These are phyloP conservation scores for Drosophila sp. DNA, from an alignment of 1,140 invertebrate species.

Conservation along the genomic window DNA sequence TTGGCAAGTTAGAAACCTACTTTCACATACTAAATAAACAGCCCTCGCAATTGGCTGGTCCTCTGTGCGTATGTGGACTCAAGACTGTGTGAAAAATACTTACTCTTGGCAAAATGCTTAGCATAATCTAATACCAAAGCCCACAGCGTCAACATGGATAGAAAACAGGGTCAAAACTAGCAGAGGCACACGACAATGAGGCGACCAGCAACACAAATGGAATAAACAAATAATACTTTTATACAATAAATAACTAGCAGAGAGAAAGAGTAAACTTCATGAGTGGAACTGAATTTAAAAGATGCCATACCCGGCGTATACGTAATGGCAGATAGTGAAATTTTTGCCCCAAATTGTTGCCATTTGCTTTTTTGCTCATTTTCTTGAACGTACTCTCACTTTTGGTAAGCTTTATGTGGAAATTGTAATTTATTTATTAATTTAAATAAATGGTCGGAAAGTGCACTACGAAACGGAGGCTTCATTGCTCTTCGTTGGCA, in stretches of 20 bases:
- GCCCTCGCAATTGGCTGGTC: neutral
- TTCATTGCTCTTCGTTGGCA: neutral
- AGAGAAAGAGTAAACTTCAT: neutral
- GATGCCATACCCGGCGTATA: neutral
- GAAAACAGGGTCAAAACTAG: neutral
- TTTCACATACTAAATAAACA: neutral
- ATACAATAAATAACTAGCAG: neutral
- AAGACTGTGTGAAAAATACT: constrained; percentile 39
- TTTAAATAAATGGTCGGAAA: constrained; percentile 53
- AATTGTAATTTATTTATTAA: constrained; percentile 68
- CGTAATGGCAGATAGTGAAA: constrained; percentile 21
- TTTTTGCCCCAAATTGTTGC: constrained; percentile 6
- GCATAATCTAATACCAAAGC: constrained; percentile 66
- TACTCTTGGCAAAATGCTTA: constrained; percentile 60
- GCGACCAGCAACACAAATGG: constrained; percentile 9
- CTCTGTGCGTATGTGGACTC: constrained; percentile 11
- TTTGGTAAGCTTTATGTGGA: constrained; percentile 44
- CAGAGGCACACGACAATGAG: constrained; percentile 2
- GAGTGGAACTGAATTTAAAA: neutral
- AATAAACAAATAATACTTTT: neutral
- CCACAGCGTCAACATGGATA: constrained; percentile 21
- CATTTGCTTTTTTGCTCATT: neutral
- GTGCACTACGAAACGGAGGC: neutral
- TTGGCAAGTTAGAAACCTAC: neutral
- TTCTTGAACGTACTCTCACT: neutral